These are phyloP conservation scores for Crocuta crocuta DNA, from an alignment of 2,113 vertebrate genomes.

Conservation along the genomic window DNA sequence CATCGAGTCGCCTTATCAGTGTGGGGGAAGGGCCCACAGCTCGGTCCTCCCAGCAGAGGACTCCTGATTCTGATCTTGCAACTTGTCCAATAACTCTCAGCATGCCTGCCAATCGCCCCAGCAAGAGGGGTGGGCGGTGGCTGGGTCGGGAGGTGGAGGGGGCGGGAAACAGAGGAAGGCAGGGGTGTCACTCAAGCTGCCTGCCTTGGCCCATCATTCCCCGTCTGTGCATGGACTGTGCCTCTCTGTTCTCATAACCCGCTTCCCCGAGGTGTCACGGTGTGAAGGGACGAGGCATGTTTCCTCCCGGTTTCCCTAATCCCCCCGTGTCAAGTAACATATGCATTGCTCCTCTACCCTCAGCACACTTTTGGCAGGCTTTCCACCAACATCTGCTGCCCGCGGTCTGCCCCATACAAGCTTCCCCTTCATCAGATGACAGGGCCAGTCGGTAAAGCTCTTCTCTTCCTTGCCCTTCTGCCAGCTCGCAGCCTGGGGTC, in stretches of 20 bases:
- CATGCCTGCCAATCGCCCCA: constrained; percentile 62
- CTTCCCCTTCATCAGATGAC: constrained; percentile 61
- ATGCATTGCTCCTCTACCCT: constrained; percentile 39
- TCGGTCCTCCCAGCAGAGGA: background rate
- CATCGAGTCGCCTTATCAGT: background rate
- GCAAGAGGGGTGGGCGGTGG: background rate
- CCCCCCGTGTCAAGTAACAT: constrained; percentile 62
- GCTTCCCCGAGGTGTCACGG: constrained; percentile 61
- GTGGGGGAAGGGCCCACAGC: background rate
- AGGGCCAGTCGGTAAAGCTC: constrained; percentile 16
- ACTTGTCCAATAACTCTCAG: constrained; percentile 32
- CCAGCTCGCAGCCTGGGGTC: constrained; percentile 66
- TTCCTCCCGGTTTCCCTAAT: constrained; percentile 70
- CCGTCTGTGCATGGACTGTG: background rate
- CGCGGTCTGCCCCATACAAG: constrained; percentile 52
- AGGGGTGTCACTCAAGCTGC: constrained; percentile 34
- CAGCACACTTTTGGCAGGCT: constrained; percentile 53
- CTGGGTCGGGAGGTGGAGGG: background rate
- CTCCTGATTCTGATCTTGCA: constrained; percentile 50
- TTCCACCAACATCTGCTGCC: constrained; percentile 55
- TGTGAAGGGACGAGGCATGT: constrained; percentile 47
- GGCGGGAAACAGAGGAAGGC: background rate
- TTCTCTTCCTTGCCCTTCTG: constrained; percentile 52
- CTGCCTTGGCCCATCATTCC: background rate
- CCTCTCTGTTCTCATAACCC: constrained; percentile 48